phyloP scores from a whole-genome alignment of 2,797 vertebrate genomes.

The Poeciliopsis gracilis region DNA sequence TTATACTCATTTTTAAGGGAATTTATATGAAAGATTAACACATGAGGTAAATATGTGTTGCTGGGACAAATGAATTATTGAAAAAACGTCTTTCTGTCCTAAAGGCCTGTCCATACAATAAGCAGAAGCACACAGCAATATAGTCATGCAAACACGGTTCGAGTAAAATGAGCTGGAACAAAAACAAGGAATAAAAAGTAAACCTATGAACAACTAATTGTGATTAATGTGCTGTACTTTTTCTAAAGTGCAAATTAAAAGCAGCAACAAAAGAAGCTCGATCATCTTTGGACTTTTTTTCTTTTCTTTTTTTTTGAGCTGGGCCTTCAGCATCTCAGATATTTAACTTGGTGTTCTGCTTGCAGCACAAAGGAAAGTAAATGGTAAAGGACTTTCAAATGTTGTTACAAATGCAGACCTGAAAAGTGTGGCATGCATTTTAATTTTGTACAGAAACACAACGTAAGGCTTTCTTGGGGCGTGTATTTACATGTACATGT shows the following conservation, averaged over 20 bases:
- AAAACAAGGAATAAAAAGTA: neutral
- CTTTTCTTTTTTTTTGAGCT: neutral
- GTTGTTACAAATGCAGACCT: neutral
- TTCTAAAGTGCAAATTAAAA: neutral
- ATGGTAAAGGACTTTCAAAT: neutral
- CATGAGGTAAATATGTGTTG: neutral
- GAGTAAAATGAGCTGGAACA: neutral
- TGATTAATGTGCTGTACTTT: neutral
- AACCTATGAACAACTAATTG: neutral
- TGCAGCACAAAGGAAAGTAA: neutral
- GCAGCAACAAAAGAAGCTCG: neutral
- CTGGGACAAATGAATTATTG: neutral
- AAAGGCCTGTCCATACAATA: neutral
- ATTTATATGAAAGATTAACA: neutral
- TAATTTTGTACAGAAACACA: neutral
- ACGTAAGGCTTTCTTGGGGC: neutral
- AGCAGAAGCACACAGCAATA: neutral
- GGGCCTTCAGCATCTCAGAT: neutral
- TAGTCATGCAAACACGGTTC: neutral
- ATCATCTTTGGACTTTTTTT: neutral
- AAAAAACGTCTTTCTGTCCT: neutral
- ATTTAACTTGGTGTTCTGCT: neutral
- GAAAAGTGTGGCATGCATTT: neutral
- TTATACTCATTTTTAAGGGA: neutral
- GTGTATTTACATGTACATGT: neutral